Evolutionary conservation across 2,888 invertebrate species (phyloP).

Genomic region (Drosophila quinaria): DNA sequence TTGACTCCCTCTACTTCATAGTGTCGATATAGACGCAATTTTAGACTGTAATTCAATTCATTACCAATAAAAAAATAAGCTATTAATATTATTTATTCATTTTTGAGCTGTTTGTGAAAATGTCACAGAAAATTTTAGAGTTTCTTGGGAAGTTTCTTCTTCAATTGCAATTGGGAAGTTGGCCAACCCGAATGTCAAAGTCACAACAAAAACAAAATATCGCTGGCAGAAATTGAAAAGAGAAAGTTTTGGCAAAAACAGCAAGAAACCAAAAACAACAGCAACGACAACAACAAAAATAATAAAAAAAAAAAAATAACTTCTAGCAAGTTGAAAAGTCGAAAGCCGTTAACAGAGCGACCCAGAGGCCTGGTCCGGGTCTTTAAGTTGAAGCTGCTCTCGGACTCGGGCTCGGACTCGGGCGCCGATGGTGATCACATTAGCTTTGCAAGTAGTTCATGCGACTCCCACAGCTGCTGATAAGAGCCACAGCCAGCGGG

Average conservation of each 20-base stretch:
- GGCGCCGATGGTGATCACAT: slow-evolving; percentile 18
- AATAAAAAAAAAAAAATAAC: slow-evolving; percentile 49
- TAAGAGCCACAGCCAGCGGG: slow-evolving; percentile 33
- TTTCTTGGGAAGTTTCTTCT: slow-evolving; percentile 8
- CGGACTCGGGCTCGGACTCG: slow-evolving; percentile 1
- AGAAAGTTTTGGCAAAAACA: slow-evolving; percentile 74
- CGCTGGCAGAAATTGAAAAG: slow-evolving; percentile 74
- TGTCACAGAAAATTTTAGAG: slow-evolving; percentile 6
- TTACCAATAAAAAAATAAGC: not conserved
- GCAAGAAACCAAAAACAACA: slow-evolving; percentile 7
- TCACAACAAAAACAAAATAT: slow-evolving; percentile 33
- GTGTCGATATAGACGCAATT: not conserved
- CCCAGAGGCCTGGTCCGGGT: slow-evolving; percentile 20
- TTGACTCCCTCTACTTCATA: not conserved
- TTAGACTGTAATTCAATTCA: not conserved
- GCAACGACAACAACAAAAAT: slow-evolving; percentile 8
- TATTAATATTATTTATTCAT: not conserved
- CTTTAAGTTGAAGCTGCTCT: not conserved
- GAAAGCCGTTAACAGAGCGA: slow-evolving; percentile 56
- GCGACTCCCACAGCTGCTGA: slow-evolving; percentile 41
- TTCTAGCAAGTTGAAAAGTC: slow-evolving; percentile 71
- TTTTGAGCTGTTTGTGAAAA: slow-evolving; percentile 15
- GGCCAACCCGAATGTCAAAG: slow-evolving; percentile 47
- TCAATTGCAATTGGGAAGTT: slow-evolving; percentile 19
- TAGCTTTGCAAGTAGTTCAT: slow-evolving; percentile 29